Evolutionary conservation across 2,888 invertebrate species (phyloP).

Genomic region (Eugnorisma glareosa): DNA sequence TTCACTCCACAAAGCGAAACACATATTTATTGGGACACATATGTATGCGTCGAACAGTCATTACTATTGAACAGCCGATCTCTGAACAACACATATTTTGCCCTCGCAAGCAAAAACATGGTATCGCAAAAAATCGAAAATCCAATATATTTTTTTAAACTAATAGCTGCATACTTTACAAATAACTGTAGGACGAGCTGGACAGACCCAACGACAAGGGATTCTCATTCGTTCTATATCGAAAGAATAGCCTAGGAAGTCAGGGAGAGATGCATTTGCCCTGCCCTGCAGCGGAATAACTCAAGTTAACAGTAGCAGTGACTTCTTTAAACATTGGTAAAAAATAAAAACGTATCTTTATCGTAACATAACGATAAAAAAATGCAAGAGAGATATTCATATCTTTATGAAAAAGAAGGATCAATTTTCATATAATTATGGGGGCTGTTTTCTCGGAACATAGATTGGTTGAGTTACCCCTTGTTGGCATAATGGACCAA

Average conservation of each 20-base stretch:
- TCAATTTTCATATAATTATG: neutral
- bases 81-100: conserved; percentile 26
- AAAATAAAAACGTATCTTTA: neutral
- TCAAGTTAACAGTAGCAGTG: neutral
- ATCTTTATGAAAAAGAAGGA: neutral
- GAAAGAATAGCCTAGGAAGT: neutral
- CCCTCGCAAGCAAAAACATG: neutral
- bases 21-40: conserved; percentile 44
- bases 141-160: neutral
- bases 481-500: neutral
- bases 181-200: neutral
- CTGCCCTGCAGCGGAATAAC: neutral
- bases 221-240: neutral
- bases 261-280: neutral
- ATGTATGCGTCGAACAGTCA: conserved; percentile 45
- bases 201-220: neutral
- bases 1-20: conserved; percentile 36
- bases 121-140: neutral
- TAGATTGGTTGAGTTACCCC: neutral
- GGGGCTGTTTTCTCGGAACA: neutral
- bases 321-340: neutral
- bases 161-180: neutral
- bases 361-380: neutral
- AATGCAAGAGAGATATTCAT: neutral
- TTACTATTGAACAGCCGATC: conserved; percentile 37